Conservation (phyloP, 2,113 vertebrate species). For the human region GRCh38 chr3:33932501-33933000, state of each 20-base stretch:
- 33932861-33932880: neutral
- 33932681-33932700: slow-evolving; percentile 73
- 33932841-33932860: neutral
- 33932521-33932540: slow-evolving; percentile 77
- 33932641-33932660: slow-evolving; percentile 76
- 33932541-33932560: slow-evolving; percentile 47
- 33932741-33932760: neutral
- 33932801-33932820: neutral
- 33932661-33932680: slow-evolving; percentile 74
- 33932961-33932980: slow-evolving; percentile 75
- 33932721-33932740: slow-evolving; percentile 76
- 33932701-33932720: slow-evolving; percentile 61
- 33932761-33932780: slow-evolving; percentile 9
- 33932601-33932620: slow-evolving; percentile 56
- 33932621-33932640: slow-evolving; percentile 81
- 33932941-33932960: slow-evolving; percentile 54
- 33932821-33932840: neutral
- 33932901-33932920: slow-evolving; percentile 5
- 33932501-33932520: slow-evolving; percentile 80
- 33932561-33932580: slow-evolving; percentile 73
- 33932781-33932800: neutral
- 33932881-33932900: neutral
- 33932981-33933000: slow-evolving; percentile 70
- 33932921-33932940: neutral
- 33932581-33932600: slow-evolving; percentile 77